These are phyloP conservation scores for Arion vulgaris DNA, from an alignment of 1,140 invertebrate genomes.

Conservation along the genomic window DNA sequence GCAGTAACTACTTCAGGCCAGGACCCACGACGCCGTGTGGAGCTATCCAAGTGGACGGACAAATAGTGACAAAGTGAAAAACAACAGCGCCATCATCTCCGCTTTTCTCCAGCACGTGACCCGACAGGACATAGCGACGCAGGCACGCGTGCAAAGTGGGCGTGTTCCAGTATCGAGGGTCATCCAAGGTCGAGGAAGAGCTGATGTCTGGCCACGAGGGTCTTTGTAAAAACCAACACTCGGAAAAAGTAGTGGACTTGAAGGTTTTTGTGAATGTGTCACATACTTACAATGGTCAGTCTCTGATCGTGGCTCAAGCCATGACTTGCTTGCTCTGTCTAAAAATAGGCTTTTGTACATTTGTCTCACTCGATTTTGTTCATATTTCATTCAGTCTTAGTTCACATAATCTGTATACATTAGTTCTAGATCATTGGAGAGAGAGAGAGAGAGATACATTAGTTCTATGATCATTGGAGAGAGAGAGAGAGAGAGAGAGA, in stretches of 20 bases:
- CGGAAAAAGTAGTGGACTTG: neutral
- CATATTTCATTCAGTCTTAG: too few species aligned
- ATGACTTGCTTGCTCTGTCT: neutral
- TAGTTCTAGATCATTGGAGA: too few species aligned
- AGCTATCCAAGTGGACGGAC: constrained; percentile 16
- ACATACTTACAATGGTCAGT: neutral
- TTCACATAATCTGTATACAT: too few species aligned
- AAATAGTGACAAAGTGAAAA: constrained; percentile 33
- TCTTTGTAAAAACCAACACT: constrained; percentile 7
- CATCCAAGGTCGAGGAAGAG: constrained; percentile 10
- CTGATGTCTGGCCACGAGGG: too few species aligned
- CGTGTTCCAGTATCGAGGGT: constrained; percentile 3
- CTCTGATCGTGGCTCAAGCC: neutral
- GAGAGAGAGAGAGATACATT: too few species aligned
- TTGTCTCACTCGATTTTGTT: too few species aligned
- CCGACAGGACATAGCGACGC: constrained; percentile 26
- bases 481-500: too few species aligned
- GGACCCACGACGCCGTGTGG: neutral
- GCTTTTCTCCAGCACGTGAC: constrained; percentile 11
- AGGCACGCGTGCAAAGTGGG: constrained; percentile 24
- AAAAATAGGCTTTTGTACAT: too few species aligned
- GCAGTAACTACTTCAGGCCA: neutral
- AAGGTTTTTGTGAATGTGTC: neutral
- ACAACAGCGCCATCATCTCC: constrained; percentile 3
- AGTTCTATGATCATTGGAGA: too few species aligned